Percentiles rank a stretch among this genome's conserved stretches.
Conservation (phyloP, 2,797 vertebrate genomes). For the Spheniscus humboldti region DNA sequence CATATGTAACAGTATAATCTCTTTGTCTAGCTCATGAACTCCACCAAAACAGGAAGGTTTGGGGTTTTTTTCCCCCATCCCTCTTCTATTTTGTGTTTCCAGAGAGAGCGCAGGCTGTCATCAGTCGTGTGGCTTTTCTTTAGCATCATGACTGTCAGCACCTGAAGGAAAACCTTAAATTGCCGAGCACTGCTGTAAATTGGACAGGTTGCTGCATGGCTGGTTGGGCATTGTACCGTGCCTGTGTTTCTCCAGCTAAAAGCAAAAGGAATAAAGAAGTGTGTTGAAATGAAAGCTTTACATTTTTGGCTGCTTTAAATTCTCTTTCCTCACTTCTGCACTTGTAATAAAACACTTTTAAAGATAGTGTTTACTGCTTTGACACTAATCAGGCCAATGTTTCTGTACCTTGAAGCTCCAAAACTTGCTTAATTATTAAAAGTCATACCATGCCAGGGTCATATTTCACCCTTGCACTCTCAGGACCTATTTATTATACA, state of each 20-base stretch:
- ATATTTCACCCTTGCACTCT: background rate
- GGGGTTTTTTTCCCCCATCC: fast-evolving
- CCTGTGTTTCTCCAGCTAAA: background rate
- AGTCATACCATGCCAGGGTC: background rate
- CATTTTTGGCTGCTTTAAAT: background rate
- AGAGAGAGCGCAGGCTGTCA: background rate
- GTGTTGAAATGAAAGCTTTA: background rate
- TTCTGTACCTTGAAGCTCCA: background rate
- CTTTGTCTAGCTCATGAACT: background rate
- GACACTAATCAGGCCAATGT: background rate
- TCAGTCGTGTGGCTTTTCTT: background rate
- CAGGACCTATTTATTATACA: background rate
- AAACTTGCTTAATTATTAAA: background rate
- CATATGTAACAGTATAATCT: background rate
- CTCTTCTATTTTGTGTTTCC: background rate
- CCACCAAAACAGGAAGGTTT: background rate
- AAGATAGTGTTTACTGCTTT: background rate
- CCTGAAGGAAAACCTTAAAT: background rate
- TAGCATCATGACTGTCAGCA: background rate
- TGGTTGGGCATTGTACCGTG: background rate
- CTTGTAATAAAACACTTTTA: background rate
- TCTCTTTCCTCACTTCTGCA: background rate
- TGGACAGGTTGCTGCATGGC: constrained; percentile 15
- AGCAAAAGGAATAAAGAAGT: background rate
- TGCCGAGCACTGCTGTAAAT: background rate